Evolutionary conservation across 2,113 vertebrate species (phyloP), one percentile per base, ranked within the genome.

Genomic region (Sceloporus undulatus): DNA sequence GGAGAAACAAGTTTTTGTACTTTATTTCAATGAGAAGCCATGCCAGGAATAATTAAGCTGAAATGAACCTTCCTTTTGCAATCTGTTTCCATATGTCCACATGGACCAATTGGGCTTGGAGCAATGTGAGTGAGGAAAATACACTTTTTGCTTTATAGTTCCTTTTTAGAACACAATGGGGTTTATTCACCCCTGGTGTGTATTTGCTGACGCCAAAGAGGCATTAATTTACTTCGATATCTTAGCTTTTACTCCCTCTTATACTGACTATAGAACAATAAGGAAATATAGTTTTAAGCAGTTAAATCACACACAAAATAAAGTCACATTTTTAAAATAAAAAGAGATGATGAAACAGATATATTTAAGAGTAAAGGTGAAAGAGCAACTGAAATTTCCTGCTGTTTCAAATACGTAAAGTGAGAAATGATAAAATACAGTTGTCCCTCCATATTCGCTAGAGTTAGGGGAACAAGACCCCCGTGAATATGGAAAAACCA

Each of bases 41-140:
- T 38, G 66, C 66, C 66, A 88, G 25, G 70, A 89, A 87, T 88
- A 42, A 42, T 68, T 18, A 40, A 7, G 3, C 82, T 94, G 66
- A 83, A 6, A 10, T 23, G 14, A 56, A 75, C 88, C 14, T 4
- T 91, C 14, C 21, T 75, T 89, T 78, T 65, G 19, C 59, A 68
- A 48, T 71, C 56, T 82, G 8, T 0, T 34, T 86, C 38, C 10
- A 3, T 66, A 16, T 0, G 62, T 82, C 27, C 80, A n/a, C 19
- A 25, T 84, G n/a, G 2, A 88, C 10, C 27, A 79, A 10, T 78
- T 89, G 27, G 18, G 48, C 87, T 89, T 87, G 59, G 6, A 89
- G 38, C 23, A 29, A 90, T 18, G 6, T 62, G 4, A 19, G 23
- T 1, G 56, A 2, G 29, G 48, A 78, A 87, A 85, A 3, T 38